Evolutionary conservation across 1,140 invertebrate species (phyloP).

Genomic region (Pseudomyrmex gracilis): DNA sequence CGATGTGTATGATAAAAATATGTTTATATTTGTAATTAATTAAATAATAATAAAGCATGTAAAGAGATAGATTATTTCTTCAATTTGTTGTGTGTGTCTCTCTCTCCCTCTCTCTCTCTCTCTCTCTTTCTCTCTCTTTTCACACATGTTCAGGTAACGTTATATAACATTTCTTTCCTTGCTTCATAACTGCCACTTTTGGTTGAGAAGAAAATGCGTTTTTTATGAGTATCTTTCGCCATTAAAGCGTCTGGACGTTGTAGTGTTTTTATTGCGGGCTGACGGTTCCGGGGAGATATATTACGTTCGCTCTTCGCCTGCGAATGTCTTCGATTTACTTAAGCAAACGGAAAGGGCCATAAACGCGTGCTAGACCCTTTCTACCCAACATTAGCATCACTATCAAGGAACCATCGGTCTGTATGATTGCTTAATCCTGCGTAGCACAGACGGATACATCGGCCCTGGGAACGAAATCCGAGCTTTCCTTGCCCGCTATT

Average conservation of each 20-base stretch:
- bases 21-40: not conserved
- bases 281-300: constrained; percentile 57
- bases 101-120: not conserved
- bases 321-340: constrained; percentile 75
- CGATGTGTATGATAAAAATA: not conserved
- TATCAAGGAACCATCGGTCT: constrained; percentile 80
- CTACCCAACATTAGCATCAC: constrained; percentile 80
- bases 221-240: constrained; percentile 50
- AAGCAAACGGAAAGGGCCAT: constrained; percentile 73
- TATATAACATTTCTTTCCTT: not conserved
- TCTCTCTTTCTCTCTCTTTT: not conserved
- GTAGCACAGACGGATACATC: constrained; percentile 36
- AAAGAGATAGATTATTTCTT: too few relatives aligned
- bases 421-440: constrained; percentile 81
- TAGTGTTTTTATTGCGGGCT: constrained; percentile 64
- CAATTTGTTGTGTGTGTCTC: too few relatives aligned
- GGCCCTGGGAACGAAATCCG: constrained; percentile 72
- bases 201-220: not conserved
- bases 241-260: constrained; percentile 53
- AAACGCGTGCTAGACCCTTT: constrained; percentile 76
- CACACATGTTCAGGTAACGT: not conserved
- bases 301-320: constrained; percentile 49
- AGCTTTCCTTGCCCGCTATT: constrained; percentile 58
- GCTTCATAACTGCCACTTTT: not conserved
- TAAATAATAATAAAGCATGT: not conserved